Base-by-base conservation (phyloP, 2,888 invertebrate genomes). In the Amphipoea oculea region DNA sequence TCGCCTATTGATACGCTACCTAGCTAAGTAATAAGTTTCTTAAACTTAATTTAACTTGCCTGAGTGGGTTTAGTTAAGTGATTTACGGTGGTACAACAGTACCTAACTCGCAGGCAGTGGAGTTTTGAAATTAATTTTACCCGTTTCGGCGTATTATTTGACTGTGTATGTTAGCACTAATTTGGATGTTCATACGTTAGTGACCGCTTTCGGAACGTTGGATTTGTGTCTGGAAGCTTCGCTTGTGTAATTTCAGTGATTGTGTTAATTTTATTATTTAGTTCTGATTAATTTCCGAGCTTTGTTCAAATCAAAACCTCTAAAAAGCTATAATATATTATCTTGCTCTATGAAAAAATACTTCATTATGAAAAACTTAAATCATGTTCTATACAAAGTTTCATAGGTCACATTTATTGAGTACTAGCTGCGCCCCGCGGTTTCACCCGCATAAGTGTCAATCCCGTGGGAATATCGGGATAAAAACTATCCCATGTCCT, bases 1-100 rank as follows among this genome's bases (percentile, higher is more conserved):
- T 69, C 40, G n/a, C 17, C 66, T 80, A 86, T 85, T 83, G 86
- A 88, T 86, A 84, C 66, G 84, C 84, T 89, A 91, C 76, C 82
- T 74, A 81, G 70, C 69, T 42, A 17, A 17, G 83, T 81, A 79
- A 91, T 92, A 93, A 94, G 89, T 93, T 93, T 91, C 92, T 89
- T 88, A 87, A 91, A 92, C 92, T 93, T 88, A 93, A 94, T 94
- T 95, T 94, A 95, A 95, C 92, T 95, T 94, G 93, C 92, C 93
- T 92, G 90, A 82, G 78, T 86, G 91, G 93, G 89, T 91, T 92
- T 91, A 90, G 88, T 92, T 90, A 85, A 87, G 92, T 94, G 93
- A 94, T 95, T 94, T 94, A 95, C 45, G 82, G 54, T 40, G 36
- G 79, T 36, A 68, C 90, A 88, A 88, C 89, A 88, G 29, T 29